phyloP scores from a whole-genome alignment of 2,797 vertebrate species.

The Eremophila alpestris region DNA sequence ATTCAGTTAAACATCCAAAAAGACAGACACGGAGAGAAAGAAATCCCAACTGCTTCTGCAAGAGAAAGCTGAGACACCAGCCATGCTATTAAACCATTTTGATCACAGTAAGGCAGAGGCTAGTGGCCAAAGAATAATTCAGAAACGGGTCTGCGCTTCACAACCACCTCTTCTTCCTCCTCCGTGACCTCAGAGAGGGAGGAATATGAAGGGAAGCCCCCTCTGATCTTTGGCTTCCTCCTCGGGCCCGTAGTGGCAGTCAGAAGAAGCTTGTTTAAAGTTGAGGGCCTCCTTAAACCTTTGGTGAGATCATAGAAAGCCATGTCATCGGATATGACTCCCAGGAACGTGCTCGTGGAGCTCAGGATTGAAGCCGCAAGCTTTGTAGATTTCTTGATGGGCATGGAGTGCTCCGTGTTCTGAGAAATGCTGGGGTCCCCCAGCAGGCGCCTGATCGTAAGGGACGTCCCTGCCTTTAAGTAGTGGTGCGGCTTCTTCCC shows the following conservation, averaged over 20 bases:
- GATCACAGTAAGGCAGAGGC: neutral
- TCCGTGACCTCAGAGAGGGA: constrained; percentile 61
- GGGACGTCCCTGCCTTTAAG: constrained; percentile 74
- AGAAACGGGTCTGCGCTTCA: constrained; percentile 69
- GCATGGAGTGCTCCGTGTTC: neutral
- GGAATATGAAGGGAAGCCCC: constrained; percentile 68
- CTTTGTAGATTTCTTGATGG: constrained; percentile 64
- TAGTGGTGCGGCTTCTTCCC: constrained; percentile 90
- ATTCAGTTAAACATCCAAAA: neutral
- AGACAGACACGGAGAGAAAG: neutral
- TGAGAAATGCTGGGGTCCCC: constrained; percentile 71
- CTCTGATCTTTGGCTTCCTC: constrained; percentile 82
- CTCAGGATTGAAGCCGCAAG: constrained; percentile 77
- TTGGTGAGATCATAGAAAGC: constrained; percentile 82
- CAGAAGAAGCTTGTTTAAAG: constrained; percentile 87
- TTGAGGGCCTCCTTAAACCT: constrained; percentile 77
- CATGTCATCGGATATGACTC: constrained; percentile 79
- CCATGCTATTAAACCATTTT: neutral
- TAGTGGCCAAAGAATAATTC: constrained; percentile 76
- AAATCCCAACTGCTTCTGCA: neutral
- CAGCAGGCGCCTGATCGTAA: constrained; percentile 78
- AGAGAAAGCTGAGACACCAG: neutral
- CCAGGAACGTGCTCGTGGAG: constrained; percentile 79
- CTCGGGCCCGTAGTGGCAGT: constrained; percentile 73
- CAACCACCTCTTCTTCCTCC: constrained; percentile 61